phyloP scores from a whole-genome alignment of 2,797 vertebrate species.

The Pantherophis alleghaniensis region DNA sequence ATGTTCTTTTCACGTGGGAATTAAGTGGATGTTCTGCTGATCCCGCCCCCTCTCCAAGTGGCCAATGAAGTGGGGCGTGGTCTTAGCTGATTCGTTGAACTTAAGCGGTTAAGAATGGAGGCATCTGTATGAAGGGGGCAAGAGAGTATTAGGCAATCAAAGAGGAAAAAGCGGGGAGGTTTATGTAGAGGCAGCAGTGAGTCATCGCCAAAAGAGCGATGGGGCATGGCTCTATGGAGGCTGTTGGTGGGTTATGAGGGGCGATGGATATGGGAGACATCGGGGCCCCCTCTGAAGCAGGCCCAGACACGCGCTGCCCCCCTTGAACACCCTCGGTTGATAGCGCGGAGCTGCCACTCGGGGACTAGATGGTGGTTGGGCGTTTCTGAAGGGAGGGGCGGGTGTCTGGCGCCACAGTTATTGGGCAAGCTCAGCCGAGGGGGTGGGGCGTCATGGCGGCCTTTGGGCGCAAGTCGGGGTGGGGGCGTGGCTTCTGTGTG shows the following conservation, averaged over 20 bases:
- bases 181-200: no score
- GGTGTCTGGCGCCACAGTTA: accelerated
- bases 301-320: accelerated
- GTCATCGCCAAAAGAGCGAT: not conserved
- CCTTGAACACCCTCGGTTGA: not conserved
- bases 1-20: not conserved
- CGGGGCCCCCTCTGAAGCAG: not conserved
- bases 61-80: not conserved
- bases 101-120: not conserved
- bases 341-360: not conserved
- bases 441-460: not conserved
- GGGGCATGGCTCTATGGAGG: not conserved
- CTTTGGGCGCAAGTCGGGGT: accelerated
- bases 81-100: not conserved
- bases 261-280: not conserved
- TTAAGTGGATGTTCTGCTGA: not conserved
- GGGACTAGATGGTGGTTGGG: not conserved
- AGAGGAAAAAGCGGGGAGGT: no score
- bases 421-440: not conserved
- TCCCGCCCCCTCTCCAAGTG: not conserved
- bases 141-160: not conserved
- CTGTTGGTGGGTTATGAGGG: not conserved
- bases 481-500: not conserved
- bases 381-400: accelerated
- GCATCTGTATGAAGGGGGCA: no score